Evolutionary conservation across 2,797 vertebrate genomes (phyloP), one percentile per base, ranked within the genome.

Genomic region (Sebastiscus tertius): DNA sequence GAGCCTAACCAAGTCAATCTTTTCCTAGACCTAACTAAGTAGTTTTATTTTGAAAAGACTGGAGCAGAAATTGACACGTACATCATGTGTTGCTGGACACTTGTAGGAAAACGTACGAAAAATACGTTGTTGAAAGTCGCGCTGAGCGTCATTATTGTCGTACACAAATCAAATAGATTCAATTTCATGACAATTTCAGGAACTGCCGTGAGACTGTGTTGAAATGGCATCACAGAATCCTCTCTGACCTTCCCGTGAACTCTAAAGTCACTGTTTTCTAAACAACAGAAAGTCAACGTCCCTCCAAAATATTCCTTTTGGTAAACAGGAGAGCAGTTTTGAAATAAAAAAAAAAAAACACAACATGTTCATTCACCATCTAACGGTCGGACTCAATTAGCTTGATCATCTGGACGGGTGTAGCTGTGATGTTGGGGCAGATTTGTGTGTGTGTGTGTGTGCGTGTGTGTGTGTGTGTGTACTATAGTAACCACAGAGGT

Each of bases 321-420:
- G 16, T 85, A 85, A 91, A 88, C 87, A 83, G 12, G 31, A 82
- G 39, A 74, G 16, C 56, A 31, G 59, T 77, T 84, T 65, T 46
- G 54, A 79, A 62, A 73, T 54, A 77, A 82, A 86, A 86, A 87
- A 64, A 73, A 42, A 76, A 82, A 86, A 86, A 87, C 77, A 90
- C 82, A 90, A 82, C 85, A 88, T 84, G 86, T 89, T 82, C 67
- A 64, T 63, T 81, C 33, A 54, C 42, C 55, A 86, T 88, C 81
- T 90, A 86, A 87, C 81, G 76, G 82, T 72, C 46, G 73, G 79
- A 76, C 73, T 79, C 79, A 88, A 93, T 93, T 89, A 92, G 89
- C 84, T 79, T 85, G 78, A 91, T 94, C 90, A 92, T 90, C 92
- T 92, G 87, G 80, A 87, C 29, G 74, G 55, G 27, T 83, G 65